Evolutionary conservation across 1,140 invertebrate species (phyloP), one percentile per base, ranked within the genome.

Genomic region (Chironomus striatipennis): DNA sequence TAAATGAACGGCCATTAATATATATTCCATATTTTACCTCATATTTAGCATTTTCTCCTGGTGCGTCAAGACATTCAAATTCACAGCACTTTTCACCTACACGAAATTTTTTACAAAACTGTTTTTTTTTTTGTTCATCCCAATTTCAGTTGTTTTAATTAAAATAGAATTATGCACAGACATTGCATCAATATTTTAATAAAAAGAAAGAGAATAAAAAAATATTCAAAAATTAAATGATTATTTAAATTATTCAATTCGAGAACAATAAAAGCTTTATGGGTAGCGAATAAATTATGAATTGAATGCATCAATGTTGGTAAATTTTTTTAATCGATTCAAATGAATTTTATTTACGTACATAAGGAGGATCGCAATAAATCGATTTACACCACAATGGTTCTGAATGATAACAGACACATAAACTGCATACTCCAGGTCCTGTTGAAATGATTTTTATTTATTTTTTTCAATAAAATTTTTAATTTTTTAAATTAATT

Each of bases 361-460:
- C 91, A 81, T 90, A 91, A 75, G 92, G 92, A 72, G 92, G 91
- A 78, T 91, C 88, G 80, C 93, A 95, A 82, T 91, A 92, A 76
- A 94, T 94, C 10, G 92, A 89, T 80, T 90, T 90, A 83, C 93
- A 95, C 90, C 91, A 93, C 84, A 90, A 90, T 73, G 91, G 90
- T 79, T 91, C 89, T 15, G 91, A 91, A 81, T 93, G 89, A 81
- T 93, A 92, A 83, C 93, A 95, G 17, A 91, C 91, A 80, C 93
- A 95, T 75, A 90, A 86, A 67, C 90, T 91, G 80, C 93, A 95
- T n/a, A 92, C 91, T 20, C 93, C 91, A 1, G 91, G 90, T 34
- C 93, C 65, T 70, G 10, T 9, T 5, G 7, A 10, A 18, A 67
- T 67, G 8, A 20, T 67, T 8, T 8, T 67, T 67, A 8, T 1